Conservation (phyloP, 2,888 invertebrate species). For the Eupithecia centaureata region DNA sequence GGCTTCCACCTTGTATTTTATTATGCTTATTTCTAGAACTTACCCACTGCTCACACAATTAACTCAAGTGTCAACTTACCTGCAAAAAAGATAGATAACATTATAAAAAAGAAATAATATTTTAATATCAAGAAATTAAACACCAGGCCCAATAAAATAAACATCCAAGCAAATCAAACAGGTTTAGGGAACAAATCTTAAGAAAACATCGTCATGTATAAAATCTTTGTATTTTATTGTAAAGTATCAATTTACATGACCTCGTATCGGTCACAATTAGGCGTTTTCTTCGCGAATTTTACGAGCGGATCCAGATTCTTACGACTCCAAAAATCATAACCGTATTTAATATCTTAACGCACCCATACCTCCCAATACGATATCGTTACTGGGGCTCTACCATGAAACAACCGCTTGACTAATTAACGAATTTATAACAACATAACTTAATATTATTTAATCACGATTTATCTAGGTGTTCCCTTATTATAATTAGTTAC, state of each 20-base stretch:
- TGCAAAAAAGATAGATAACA: constrained; percentile 25
- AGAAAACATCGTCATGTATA: constrained; percentile 10
- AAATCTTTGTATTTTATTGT: constrained; percentile 19
- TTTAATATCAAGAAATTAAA: constrained; percentile 12
- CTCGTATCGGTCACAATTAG: constrained; percentile 41
- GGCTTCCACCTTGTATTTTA: constrained; percentile 17
- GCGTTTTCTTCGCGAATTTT: constrained; percentile 45
- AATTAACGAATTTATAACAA: background rate
- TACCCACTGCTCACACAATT: constrained; percentile 42
- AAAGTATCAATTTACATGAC: constrained; percentile 41
- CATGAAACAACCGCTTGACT: constrained; percentile 5
- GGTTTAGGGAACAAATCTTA: background rate
- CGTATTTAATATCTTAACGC: constrained; percentile 51
- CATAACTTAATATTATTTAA: too few relatives aligned
- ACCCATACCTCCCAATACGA: constrained; percentile 55
- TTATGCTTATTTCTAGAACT: constrained; percentile 49
- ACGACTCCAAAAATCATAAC: constrained; percentile 50
- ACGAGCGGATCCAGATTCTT: constrained; percentile 49
- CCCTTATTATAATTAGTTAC: too few relatives aligned
- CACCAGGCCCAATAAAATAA: background rate
- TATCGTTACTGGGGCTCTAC: constrained; percentile 35
- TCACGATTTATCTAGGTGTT: background rate
- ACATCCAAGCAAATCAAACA: background rate
- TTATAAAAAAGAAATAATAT: background rate
- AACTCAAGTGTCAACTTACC: constrained; percentile 35